Evolutionary conservation across 2,888 invertebrate species (phyloP).

Genomic region (Lithophane leautieri): DNA sequence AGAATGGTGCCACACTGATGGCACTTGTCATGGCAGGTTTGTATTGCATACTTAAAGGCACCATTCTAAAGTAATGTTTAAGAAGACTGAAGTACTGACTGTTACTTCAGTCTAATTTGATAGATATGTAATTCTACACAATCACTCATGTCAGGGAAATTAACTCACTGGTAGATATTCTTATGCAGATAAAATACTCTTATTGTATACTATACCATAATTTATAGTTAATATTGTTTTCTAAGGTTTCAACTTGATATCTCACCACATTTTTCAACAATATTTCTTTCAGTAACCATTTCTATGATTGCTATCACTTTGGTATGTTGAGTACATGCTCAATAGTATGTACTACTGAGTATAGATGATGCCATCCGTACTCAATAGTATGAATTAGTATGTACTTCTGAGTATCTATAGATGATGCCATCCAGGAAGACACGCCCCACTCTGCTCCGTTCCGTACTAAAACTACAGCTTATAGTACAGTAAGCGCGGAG

Average conservation of each 20-base stretch:
- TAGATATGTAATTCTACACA: background rate
- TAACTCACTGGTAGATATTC: background rate
- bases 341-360: too few species aligned
- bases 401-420: too few species aligned
- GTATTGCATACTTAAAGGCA: conserved; percentile 30
- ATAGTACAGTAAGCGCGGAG: too few species aligned
- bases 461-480: too few species aligned
- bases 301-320: too few species aligned
- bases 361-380: too few species aligned
- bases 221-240: background rate
- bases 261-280: background rate
- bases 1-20: conserved; percentile 93
- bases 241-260: conserved; percentile 12
- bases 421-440: too few species aligned
- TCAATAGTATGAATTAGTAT: too few species aligned
- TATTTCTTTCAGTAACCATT: background rate
- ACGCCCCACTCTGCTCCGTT: too few species aligned
- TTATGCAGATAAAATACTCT: background rate
- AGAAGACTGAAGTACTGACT: background rate
- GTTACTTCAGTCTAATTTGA: background rate
- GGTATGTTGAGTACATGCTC: too few species aligned
- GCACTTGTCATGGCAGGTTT: conserved; percentile 90
- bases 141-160: background rate
- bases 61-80: background rate
- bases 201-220: background rate